A percentile compares a stretch with the other conserved stretches of the same genome.
Evolutionary conservation across 2,888 invertebrate genomes (phyloP).

Genomic region (Mechanitis mazaeus): DNA sequence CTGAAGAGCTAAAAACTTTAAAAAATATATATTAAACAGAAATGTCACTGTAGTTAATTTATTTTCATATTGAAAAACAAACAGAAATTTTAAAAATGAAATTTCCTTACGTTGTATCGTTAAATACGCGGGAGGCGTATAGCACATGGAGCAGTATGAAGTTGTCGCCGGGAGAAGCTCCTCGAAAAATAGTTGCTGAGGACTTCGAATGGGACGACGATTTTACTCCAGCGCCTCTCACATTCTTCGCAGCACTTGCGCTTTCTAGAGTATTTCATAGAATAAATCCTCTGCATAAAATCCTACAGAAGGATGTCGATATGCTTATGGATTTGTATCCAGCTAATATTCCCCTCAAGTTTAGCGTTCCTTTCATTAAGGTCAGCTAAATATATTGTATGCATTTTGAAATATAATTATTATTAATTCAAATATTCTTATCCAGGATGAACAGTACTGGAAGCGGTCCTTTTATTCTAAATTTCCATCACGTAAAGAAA

Average conservation of each 20-base stretch:
- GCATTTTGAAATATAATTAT: neutral
- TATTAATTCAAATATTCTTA: neutral
- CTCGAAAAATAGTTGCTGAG: slow-evolving; percentile 57
- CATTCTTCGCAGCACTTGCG: slow-evolving; percentile 48
- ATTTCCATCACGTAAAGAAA: slow-evolving; percentile 53
- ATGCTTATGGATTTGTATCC: slow-evolving; percentile 78
- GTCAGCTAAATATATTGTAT: slow-evolving; percentile 38
- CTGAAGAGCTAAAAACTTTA: too few species aligned
- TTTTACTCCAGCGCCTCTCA: slow-evolving; percentile 62
- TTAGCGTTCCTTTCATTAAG: slow-evolving; percentile 72
- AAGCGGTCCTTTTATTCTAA: slow-evolving; percentile 66
- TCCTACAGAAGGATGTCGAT: slow-evolving; percentile 77
- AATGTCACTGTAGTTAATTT: neutral
- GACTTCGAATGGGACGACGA: slow-evolving; percentile 66
- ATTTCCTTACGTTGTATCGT: slow-evolving; percentile 60
- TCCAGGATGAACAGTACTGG: slow-evolving; percentile 80
- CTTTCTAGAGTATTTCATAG: slow-evolving; percentile 63
- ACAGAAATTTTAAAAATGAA: slow-evolving; percentile 47
- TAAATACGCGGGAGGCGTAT: slow-evolving; percentile 53
- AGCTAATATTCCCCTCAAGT: slow-evolving; percentile 74
- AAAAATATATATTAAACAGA: too few species aligned
- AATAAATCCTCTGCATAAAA: slow-evolving; percentile 70
- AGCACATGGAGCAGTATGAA: slow-evolving; percentile 46
- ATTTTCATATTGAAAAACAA: slow-evolving; percentile 10
- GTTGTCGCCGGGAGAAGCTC: slow-evolving; percentile 43